Evolutionary conservation across 2,113 vertebrate species (phyloP).

Genomic region (Cervus canadensis): DNA sequence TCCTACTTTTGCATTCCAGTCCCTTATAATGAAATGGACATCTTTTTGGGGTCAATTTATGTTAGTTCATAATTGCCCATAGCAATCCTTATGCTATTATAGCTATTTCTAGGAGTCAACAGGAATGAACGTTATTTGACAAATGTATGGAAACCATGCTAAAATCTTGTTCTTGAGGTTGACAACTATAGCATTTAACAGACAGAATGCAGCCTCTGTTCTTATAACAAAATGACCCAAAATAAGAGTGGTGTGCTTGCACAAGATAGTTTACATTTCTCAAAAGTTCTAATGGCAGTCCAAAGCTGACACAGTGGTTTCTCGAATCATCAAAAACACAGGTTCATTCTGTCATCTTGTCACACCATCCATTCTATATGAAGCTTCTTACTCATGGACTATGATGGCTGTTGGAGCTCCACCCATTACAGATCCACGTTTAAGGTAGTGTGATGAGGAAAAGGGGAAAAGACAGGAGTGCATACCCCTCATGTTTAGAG

Average conservation of each 20-base stretch:
- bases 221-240: neutral
- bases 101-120: too few relatives aligned
- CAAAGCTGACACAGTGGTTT: too few relatives aligned
- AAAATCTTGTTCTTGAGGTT: neutral
- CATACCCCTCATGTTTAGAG: neutral
- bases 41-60: neutral
- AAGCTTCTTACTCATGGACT: neutral
- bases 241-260: neutral
- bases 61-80: neutral
- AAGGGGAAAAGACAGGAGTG: too few relatives aligned
- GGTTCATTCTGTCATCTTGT: neutral
- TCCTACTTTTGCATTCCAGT: neutral
- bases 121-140: neutral
- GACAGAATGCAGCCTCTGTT: neutral
- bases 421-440: neutral
- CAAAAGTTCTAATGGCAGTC: neutral
- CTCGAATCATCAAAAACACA: accelerated
- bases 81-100: neutral
- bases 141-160: neutral
- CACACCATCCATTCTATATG: neutral
- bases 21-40: neutral
- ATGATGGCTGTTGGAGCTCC: neutral
- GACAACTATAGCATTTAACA: too few relatives aligned
- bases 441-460: too few relatives aligned
- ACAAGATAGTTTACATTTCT: too few relatives aligned